Evolutionary conservation across 2,797 vertebrate genomes (phyloP).

Genomic region (Gastrophryne carolinensis): DNA sequence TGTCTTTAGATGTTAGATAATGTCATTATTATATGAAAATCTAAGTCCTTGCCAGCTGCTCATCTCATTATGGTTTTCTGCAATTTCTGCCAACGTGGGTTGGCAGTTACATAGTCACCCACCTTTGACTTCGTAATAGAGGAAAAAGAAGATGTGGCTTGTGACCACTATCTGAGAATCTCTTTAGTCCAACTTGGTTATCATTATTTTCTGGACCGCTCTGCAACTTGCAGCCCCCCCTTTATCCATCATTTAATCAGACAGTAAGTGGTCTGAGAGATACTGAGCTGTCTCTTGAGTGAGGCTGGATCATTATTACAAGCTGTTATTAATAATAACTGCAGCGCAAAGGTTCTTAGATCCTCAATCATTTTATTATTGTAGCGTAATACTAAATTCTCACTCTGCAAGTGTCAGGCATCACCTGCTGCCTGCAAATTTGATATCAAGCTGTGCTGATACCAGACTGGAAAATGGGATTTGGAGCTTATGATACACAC

Average conservation of each 20-base stretch:
- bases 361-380: slow-evolving; percentile 34
- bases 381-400: slow-evolving; percentile 13
- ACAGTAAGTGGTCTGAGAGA: slow-evolving; percentile 21
- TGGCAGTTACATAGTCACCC: background rate
- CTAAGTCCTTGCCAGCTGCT: background rate
- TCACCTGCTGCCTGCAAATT: slow-evolving; percentile 13
- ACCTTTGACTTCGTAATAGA: background rate
- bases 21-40: too few species aligned
- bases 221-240: background rate
- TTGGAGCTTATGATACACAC: background rate
- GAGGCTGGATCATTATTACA: slow-evolving; percentile 24
- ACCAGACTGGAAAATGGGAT: background rate
- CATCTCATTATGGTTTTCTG: background rate
- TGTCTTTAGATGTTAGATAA: too few species aligned
- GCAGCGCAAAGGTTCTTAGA: slow-evolving; percentile 10
- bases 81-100: background rate
- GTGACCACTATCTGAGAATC: background rate
- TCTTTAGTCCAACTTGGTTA: background rate
- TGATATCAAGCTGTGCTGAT: slow-evolving; percentile 14
- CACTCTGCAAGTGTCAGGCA: background rate
- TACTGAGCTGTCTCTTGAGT: slow-evolving; percentile 21
- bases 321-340: slow-evolving; percentile 30
- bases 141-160: background rate
- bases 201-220: background rate
- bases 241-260: slow-evolving; percentile 26